Base-by-base conservation (phyloP, 2,888 invertebrate species). In the Abrostola tripartita region DNA sequence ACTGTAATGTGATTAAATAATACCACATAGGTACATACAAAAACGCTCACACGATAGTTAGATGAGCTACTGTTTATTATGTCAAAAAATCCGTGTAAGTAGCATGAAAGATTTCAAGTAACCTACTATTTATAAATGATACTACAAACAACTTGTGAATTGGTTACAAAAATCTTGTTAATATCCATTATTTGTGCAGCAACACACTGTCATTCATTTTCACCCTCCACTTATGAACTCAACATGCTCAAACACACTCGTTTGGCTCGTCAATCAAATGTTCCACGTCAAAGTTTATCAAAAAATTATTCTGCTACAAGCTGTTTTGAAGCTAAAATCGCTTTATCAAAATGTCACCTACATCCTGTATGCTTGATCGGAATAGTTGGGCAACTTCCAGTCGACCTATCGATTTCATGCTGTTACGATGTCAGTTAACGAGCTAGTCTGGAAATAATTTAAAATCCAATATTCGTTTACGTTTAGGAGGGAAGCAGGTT, bases 281-380 rank as follows among this genome's bases (percentile, higher is more conserved):
- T 49, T 42, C 51, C 14, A 55, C 52, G 64, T 53, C 58, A 64
- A 51, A 72, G 50, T 51, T 55, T 59, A 77, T 79, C 56, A 75
- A 77, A 72, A 79, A 79, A 63, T 50, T 59, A 65, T 67, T 53
- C 60, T 49, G 58, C 51, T 61, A 72, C 71, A 65, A 67, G 65
- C 79, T 65, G 56, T 68, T 77, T 64, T 66, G 53, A 41, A 56
- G 58, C 67, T 68, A 62, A 78, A 71, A 58, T 66, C 80, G 53
- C 73, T 82, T 80, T 60, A 76, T 82, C 80, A 82, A 81, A 78
- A 80, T 74, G 80, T 82, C 82, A 74, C 67, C 63, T 65, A 71
- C 76, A 81, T 52, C 49, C 40, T 71, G 68, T 62, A 72, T 68
- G 71, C 67, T 69, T 70, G 71, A 75, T 73, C 55, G 59, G 56